Percentiles rank a stretch among this genome's conserved stretches.
These are phyloP conservation scores for Empidonax traillii DNA, from an alignment of 2,113 vertebrate genomes.

Conservation along the genomic window DNA sequence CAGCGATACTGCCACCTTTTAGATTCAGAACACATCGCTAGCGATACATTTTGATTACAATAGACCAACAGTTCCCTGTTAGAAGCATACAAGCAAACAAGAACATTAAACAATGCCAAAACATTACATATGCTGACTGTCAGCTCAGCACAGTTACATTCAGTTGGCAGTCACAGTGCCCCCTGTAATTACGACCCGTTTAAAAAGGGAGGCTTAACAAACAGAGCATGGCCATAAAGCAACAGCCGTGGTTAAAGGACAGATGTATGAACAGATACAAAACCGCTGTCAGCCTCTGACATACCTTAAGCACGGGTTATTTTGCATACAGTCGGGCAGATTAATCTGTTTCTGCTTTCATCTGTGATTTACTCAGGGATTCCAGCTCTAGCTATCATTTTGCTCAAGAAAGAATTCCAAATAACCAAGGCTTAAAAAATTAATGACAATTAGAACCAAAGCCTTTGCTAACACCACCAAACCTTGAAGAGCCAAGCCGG, in stretches of 20 bases:
- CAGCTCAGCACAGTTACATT: constrained; percentile 14
- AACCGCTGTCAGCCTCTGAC: background rate
- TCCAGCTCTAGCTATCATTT: background rate
- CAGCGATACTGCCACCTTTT: background rate
- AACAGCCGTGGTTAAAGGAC: background rate
- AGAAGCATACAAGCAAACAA: constrained; percentile 1
- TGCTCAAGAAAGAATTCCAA: background rate
- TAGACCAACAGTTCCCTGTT: constrained; percentile 23
- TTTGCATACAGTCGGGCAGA: background rate
- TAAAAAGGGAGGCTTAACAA: background rate
- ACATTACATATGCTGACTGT: constrained; percentile 37
- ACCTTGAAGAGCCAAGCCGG: background rate
- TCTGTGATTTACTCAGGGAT: background rate
- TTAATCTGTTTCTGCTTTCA: background rate
- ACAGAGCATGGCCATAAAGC: background rate
- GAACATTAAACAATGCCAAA: constrained; percentile 38
- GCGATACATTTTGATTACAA: constrained; percentile 25
- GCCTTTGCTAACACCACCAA: background rate
- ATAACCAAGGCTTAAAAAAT: background rate
- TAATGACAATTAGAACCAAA: background rate
- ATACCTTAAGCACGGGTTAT: background rate
- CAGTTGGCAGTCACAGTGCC: background rate
- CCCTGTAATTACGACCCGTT: constrained; percentile 2
- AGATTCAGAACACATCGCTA: constrained; percentile 3
- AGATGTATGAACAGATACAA: background rate